These are phyloP conservation scores for Amblyjoppa fuscipennis DNA, from an alignment of 2,888 invertebrate genomes.

Conservation along the genomic window DNA sequence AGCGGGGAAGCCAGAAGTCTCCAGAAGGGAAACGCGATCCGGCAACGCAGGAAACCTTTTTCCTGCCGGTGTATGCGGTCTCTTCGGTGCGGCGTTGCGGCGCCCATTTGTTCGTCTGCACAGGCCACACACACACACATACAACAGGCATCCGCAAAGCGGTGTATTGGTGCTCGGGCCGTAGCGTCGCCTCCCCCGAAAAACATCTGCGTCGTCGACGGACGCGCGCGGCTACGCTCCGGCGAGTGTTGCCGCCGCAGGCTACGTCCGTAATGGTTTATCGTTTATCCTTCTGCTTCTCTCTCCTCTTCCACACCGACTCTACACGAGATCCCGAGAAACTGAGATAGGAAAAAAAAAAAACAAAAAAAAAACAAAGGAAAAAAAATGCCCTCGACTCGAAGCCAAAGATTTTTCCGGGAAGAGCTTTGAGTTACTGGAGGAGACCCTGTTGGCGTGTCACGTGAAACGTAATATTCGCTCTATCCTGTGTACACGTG, in stretches of 20 bases:
- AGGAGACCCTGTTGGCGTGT: slow-evolving; percentile 25
- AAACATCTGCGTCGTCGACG: slow-evolving; percentile 56
- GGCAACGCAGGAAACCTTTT: slow-evolving; percentile 59
- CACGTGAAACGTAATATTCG: slow-evolving; percentile 56
- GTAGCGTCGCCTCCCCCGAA: slow-evolving; percentile 44
- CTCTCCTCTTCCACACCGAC: slow-evolving; percentile 23
- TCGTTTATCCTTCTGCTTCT: slow-evolving; percentile 40
- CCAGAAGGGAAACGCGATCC: slow-evolving; percentile 32
- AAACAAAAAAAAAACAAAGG: slow-evolving; percentile 1
- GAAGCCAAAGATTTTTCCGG: slow-evolving; percentile 56
- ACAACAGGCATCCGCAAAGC: neutral
- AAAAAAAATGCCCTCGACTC: slow-evolving; percentile 18
- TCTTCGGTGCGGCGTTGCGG: neutral
- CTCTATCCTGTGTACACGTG: neutral
- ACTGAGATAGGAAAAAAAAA: slow-evolving; percentile 31
- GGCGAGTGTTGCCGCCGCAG: slow-evolving; percentile 40
- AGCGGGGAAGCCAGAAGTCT: slow-evolving; percentile 30
- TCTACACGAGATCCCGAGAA: slow-evolving; percentile 28
- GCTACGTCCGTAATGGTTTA: slow-evolving; percentile 54
- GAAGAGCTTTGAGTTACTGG: slow-evolving; percentile 58
- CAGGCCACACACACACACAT: neutral
- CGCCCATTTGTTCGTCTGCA: slow-evolving; percentile 22
- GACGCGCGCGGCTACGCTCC: slow-evolving; percentile 20
- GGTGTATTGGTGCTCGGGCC: slow-evolving; percentile 15
- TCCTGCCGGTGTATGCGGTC: slow-evolving; percentile 31